A percentile compares a stretch with the other conserved stretches of the same genome.
Conservation (phyloP, 2,113 vertebrate genomes). For the Perca schrenkii region DNA sequence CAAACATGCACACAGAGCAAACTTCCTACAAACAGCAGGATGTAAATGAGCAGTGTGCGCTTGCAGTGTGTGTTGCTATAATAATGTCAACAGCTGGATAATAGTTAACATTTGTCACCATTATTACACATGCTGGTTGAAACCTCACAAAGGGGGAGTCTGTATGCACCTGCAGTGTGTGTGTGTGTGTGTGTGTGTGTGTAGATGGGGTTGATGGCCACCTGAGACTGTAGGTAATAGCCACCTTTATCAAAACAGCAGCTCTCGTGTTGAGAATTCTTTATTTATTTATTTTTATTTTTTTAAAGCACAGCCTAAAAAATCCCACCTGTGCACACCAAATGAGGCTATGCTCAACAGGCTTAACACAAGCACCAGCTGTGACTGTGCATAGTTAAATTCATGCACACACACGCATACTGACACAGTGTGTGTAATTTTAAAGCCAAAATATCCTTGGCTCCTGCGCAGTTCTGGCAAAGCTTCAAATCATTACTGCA, state of each 20-base stretch:
- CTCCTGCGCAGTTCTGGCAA: constrained; percentile 44
- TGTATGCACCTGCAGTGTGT: constrained; percentile 34
- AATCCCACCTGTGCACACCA: constrained; percentile 49
- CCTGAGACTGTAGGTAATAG: constrained; percentile 47
- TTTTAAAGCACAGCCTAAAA: not conserved
- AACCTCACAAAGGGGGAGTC: constrained; percentile 9
- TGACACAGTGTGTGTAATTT: constrained; percentile 18
- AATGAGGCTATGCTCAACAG: constrained; percentile 55
- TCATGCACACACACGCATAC: constrained; percentile 6
- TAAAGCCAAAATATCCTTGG: constrained; percentile 54
- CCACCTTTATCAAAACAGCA: constrained; percentile 38
- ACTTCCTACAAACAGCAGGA: constrained; percentile 44
- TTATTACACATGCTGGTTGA: constrained; percentile 36
- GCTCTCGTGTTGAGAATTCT: not conserved
- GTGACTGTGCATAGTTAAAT: constrained; percentile 20
- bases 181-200: not conserved
- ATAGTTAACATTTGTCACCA: constrained; percentile 66
- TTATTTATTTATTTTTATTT: too few species aligned
- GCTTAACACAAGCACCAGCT: constrained; percentile 51
- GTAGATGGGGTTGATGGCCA: constrained; percentile 15
- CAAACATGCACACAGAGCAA: not conserved
- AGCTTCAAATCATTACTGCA: constrained; percentile 61
- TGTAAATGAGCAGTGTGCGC: constrained; percentile 45
- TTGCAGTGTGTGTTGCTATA: constrained; percentile 30
- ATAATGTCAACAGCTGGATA: constrained; percentile 68